Percentiles rank a stretch among this genome's conserved stretches.
These are phyloP conservation scores for Reticulitermes lucifugus DNA, from an alignment of 2,888 invertebrate species.

Conservation along the genomic window DNA sequence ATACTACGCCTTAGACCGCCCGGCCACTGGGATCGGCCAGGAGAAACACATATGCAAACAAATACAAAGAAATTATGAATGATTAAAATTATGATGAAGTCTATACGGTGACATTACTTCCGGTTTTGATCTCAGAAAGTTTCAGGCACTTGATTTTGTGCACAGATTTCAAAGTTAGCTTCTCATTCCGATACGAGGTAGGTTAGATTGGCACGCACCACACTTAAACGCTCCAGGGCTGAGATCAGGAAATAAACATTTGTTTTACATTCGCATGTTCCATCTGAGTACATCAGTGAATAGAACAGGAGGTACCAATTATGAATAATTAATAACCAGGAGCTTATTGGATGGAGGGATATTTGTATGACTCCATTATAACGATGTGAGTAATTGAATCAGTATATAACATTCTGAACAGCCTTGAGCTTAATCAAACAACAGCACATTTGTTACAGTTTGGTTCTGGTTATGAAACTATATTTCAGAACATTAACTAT, in stretches of 20 bases:
- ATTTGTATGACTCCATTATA: constrained; percentile 18
- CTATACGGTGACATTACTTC: too few species aligned
- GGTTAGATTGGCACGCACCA: too few species aligned
- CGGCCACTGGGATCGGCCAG: too few species aligned
- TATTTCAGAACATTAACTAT: neutral
- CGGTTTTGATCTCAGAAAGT: too few species aligned
- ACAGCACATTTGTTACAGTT: neutral
- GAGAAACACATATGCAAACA: too few species aligned
- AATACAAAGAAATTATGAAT: too few species aligned
- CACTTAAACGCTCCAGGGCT: neutral
- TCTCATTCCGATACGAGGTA: too few species aligned
- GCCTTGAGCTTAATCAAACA: neutral
- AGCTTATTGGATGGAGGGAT: neutral
- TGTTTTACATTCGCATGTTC: neutral
- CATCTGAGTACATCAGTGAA: neutral
- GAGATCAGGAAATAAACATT: constrained; percentile 10
- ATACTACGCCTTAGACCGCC: too few species aligned
- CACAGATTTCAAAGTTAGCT: too few species aligned
- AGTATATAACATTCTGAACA: neutral
- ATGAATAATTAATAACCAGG: constrained; percentile 25
- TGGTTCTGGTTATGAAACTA: too few species aligned
- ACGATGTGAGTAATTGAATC: neutral
- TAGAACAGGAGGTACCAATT: neutral
- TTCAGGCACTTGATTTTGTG: too few species aligned
- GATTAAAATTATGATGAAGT: too few species aligned